Evolutionary conservation across 2,113 vertebrate genomes (phyloP).

Genomic region (Pomatorhinus ruficollis): DNA sequence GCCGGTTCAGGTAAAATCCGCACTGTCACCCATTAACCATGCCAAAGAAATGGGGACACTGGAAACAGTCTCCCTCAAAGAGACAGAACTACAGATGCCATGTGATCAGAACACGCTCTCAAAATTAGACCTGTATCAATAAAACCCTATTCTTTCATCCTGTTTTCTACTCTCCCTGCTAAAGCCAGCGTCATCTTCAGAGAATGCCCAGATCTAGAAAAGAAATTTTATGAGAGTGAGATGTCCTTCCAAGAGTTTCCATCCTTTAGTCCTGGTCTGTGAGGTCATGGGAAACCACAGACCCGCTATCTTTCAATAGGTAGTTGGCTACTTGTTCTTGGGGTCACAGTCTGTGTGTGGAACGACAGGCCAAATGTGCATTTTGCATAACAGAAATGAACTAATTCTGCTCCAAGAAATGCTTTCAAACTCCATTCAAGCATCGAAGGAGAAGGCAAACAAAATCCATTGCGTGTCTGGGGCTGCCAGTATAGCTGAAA

Average conservation of each 20-base stretch:
- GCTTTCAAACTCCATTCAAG: background rate
- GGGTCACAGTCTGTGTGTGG: background rate
- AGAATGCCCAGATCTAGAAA: background rate
- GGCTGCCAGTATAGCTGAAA: background rate
- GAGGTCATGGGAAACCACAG: background rate
- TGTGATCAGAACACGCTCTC: background rate
- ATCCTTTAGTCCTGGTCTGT: background rate
- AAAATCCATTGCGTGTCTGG: background rate
- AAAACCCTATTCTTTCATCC: background rate
- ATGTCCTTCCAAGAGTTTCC: background rate
- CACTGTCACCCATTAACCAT: background rate
- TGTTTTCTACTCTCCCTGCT: background rate
- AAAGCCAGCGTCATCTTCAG: background rate
- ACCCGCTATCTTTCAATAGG: background rate
- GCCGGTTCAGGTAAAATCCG: background rate
- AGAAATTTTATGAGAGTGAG: background rate
- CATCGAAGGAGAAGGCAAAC: background rate
- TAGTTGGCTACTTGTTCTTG: background rate
- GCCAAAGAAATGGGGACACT: background rate
- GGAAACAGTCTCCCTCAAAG: background rate
- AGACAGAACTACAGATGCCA: background rate
- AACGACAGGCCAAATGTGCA: rapidly evolving
- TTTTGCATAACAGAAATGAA: background rate
- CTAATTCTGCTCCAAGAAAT: background rate
- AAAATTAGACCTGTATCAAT: background rate